Evolutionary conservation across 35 echinoderm and acorn worm genomes (phyloP).

Genomic region (Acanthaster planci): DNA sequence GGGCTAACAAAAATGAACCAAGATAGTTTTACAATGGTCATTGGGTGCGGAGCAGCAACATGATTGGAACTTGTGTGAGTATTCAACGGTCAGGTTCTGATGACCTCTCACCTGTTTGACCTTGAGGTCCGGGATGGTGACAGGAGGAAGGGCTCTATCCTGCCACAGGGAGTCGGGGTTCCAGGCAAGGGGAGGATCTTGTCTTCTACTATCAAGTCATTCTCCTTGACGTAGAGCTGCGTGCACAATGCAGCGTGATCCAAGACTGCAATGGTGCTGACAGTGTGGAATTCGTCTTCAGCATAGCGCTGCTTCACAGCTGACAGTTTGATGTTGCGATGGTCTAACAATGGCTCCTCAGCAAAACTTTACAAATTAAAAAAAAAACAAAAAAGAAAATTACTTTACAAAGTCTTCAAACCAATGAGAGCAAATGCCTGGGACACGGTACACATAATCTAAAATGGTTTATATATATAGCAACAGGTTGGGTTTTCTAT

Average conservation of each 20-base stretch:
- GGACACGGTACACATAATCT: too few relatives aligned
- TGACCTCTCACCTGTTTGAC: conserved; percentile 49
- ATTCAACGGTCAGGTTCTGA: background rate
- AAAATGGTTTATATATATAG: too few relatives aligned
- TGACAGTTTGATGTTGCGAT: conserved; percentile 76
- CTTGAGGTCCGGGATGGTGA: conserved; percentile 82
- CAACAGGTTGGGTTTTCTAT: too few relatives aligned
- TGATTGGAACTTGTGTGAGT: too few relatives aligned
- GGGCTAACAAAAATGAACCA: too few relatives aligned
- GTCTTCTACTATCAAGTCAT: conserved; percentile 15
- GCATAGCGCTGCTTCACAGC: conserved; percentile 87
- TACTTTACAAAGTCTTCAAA: too few relatives aligned
- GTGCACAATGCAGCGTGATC: conserved; percentile 42
- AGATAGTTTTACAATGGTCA: too few relatives aligned
- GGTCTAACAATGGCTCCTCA: conserved; percentile 75
- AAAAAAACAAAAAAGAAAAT: too few relatives aligned
- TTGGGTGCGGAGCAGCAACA: too few relatives aligned
- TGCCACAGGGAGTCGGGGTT: background rate
- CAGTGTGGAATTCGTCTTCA: conserved; percentile 39
- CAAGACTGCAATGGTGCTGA: conserved; percentile 53
- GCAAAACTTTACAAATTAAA: conserved; percentile 56
- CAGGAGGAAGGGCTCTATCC: conserved; percentile 63
- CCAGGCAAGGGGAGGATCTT: conserved; percentile 4
- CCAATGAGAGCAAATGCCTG: too few relatives aligned
- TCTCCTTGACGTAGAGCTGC: conserved; percentile 50